Percentiles rank a stretch among this genome's conserved stretches.
Evolutionary conservation across 2,113 vertebrate species (phyloP).

Genomic region (Equus przewalskii): DNA sequence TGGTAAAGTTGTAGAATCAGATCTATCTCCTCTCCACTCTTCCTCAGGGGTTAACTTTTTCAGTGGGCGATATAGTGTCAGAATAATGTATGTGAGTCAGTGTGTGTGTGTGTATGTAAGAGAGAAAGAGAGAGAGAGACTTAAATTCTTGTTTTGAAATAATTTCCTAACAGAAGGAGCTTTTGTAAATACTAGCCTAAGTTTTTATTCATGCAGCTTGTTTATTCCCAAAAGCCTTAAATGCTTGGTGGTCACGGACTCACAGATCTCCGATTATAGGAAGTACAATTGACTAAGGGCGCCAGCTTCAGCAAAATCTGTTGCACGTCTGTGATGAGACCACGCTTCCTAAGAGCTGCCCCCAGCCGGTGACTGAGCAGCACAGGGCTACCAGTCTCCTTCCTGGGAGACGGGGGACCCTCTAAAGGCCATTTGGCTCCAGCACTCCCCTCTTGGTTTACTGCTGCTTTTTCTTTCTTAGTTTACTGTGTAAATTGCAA

Average conservation of each 20-base stretch:
- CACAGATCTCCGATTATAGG: not conserved
- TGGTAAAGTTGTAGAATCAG: not conserved
- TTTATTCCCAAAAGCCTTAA: not conserved
- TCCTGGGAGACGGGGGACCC: not conserved
- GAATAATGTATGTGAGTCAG: not conserved
- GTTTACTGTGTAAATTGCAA: not conserved
- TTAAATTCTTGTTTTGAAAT: not conserved
- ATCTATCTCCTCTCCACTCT: not conserved
- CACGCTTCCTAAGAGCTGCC: not conserved
- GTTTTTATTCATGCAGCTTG: not conserved
- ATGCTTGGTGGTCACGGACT: not conserved
- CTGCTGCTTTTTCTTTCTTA: not conserved
- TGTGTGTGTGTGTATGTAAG: too few relatives aligned
- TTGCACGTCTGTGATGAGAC: not conserved
- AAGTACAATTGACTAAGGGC: not conserved
- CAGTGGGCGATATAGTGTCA: not conserved
- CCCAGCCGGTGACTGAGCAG: not conserved
- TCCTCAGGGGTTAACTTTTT: not conserved
- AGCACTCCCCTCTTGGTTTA: not conserved
- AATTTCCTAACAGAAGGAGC: not conserved
- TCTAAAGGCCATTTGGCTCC: not conserved
- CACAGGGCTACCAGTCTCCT: not conserved
- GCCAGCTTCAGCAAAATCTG: not conserved
- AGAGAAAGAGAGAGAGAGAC: not conserved
- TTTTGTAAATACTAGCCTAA: conserved; percentile 10